Base-by-base conservation (phyloP, 2,797 vertebrate species). In the Corythornis leucogaster region DNA sequence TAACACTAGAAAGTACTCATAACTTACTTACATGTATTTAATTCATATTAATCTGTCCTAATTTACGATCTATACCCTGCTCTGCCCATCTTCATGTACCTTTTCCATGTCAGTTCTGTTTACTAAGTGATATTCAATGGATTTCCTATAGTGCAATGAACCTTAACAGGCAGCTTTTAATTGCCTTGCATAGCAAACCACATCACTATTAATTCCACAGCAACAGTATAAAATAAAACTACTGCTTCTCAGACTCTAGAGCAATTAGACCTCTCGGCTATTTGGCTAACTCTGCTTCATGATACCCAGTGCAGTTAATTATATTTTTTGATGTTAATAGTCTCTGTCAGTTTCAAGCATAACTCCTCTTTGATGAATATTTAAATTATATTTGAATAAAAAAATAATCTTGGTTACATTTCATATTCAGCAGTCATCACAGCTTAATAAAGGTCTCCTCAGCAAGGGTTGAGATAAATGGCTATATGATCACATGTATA, bases 371-470 rank as follows among this genome's bases (percentile, higher is more conserved):
- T 98, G 98, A 98, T 98, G 97, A 98, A 98, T 98, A 98, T 98
- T 98, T 98, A 98, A 98, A 98, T 98, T 97, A 96, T 98, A 98
- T 98, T 98, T 98, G 97, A 98, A 98, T 98, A 98, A 98, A 98
- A 97, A 98, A 98, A 98, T 97, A 98, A 98, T 98, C 97, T 97
- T 98, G 95, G 98, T 98, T 98, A 98, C 97, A 98, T 97, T 98
- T 98, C 95, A 97, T 96, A 98, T 98, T 97, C 97, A 97, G 97
- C 96, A 97, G 97, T 97, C 97, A 97, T 97, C 97, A 97, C 67
- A 84, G 97, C 95, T 98, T 98, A 98, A 97, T 98, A 98, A 98
- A 97, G 95, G 96, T 96, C 97, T 97, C 83, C 94, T 96, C 91
- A 50, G 96, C 92, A 96, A 97, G 95, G 75, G 85, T 18, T 92